Conservation (phyloP, 2,888 invertebrate genomes). For the Sisyra terminalis region DNA sequence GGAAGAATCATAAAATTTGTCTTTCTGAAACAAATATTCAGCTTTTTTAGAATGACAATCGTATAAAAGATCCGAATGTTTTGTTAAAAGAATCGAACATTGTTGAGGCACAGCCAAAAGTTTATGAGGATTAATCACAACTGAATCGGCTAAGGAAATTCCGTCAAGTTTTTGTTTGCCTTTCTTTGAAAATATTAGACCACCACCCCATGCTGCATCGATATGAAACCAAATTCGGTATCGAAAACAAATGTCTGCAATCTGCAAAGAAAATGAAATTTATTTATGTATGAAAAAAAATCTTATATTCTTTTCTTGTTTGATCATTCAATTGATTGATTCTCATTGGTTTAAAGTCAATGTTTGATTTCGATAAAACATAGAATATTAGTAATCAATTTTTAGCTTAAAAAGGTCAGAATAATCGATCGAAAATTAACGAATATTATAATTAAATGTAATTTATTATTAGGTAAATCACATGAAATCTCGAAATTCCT, state of each 20-base stretch:
- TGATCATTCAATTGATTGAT: too few species aligned
- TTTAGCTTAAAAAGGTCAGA: too few species aligned
- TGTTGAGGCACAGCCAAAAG: constrained; percentile 40
- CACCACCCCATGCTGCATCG: constrained; percentile 43
- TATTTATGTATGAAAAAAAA: too few species aligned
- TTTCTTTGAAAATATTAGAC: constrained; percentile 34
- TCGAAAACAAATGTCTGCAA: constrained; percentile 32
- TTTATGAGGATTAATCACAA: constrained; percentile 45
- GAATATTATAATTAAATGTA: too few species aligned
- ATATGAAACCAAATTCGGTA: constrained; percentile 38
- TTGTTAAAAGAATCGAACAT: constrained; percentile 32
- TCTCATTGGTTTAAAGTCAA: too few species aligned
- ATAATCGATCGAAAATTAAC: too few species aligned
- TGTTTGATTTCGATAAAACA: too few species aligned
- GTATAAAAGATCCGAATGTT: constrained; percentile 24
- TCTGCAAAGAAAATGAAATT: constrained; percentile 10
- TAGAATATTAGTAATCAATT: too few species aligned
- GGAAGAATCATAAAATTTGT: constrained; percentile 33
- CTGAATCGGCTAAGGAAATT: constrained; percentile 37
- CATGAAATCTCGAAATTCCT: too few species aligned
- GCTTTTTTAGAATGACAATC: constrained; percentile 31
- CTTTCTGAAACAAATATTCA: constrained; percentile 37
- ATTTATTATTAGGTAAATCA: too few species aligned
- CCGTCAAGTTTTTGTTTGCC: constrained; percentile 31
- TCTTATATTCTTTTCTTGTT: too few species aligned